phyloP scores from a whole-genome alignment of 1,140 invertebrate species.

The Heliconius congener region DNA sequence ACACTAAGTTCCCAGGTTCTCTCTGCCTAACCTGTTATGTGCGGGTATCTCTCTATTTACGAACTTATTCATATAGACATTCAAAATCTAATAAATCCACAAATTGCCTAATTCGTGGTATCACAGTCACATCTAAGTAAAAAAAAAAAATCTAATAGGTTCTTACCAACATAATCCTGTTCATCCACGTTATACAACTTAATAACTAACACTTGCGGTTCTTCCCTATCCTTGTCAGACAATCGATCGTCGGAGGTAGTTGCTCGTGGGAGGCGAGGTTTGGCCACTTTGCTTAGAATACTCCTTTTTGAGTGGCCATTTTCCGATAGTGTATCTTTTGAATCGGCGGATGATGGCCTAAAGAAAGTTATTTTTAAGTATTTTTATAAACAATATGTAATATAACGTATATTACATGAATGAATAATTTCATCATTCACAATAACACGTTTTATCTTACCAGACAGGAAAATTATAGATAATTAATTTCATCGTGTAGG shows the following conservation, averaged over 20 bases:
- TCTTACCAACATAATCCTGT: constrained; percentile 73
- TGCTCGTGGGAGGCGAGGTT: constrained; percentile 56
- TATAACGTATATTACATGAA: too few relatives aligned
- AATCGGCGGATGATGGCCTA: constrained; percentile 48
- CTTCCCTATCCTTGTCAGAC: constrained; percentile 45
- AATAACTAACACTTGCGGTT: constrained; percentile 72
- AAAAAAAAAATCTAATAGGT: neutral
- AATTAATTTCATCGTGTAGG: neutral
- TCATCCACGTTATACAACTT: constrained; percentile 68
- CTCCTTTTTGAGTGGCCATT: constrained; percentile 58
- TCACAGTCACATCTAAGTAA: too few relatives aligned
- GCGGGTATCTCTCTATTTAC: too few relatives aligned
- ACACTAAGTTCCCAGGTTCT: too few relatives aligned
- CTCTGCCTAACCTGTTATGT: too few relatives aligned
- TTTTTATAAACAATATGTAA: too few relatives aligned
- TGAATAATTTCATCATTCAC: too few relatives aligned
- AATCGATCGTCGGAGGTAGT: constrained; percentile 54
- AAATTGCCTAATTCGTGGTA: too few relatives aligned
- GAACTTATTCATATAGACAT: too few relatives aligned
- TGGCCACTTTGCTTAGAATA: constrained; percentile 65
- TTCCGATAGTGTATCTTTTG: constrained; percentile 57
- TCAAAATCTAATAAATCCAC: too few relatives aligned
- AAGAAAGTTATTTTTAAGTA: too few relatives aligned
- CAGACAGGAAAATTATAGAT: neutral
- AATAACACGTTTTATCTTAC: neutral